phyloP scores from a whole-genome alignment of 2,797 vertebrate genomes.

The Rhinophrynus dorsalis region DNA sequence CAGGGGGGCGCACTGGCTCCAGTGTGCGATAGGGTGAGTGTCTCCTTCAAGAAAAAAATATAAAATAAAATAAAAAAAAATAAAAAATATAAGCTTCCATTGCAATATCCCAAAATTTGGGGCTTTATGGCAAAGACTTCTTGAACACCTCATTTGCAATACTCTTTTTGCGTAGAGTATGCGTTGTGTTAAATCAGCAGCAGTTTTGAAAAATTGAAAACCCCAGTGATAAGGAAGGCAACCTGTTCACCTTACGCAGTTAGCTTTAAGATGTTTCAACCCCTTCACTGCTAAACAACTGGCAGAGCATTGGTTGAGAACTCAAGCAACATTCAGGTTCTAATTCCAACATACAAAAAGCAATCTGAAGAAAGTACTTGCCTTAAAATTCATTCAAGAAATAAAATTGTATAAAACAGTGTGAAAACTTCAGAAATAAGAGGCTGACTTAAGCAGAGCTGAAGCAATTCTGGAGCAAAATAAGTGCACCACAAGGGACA shows the following conservation, averaged over 20 bases:
- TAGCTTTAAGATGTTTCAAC: conserved; percentile 25
- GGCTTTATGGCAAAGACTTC: conserved; percentile 20
- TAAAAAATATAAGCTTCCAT: conserved; percentile 38
- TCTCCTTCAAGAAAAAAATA: conserved; percentile 80
- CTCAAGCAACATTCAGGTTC: conserved; percentile 17
- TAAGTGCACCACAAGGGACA: too few relatives aligned
- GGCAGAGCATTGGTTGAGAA: conserved; percentile 43
- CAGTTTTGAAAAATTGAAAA: not conserved
- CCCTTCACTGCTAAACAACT: conserved; percentile 48
- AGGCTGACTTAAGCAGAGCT: too few relatives aligned
- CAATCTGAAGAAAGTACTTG: conserved; percentile 19
- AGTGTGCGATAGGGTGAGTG: conserved; percentile 98
- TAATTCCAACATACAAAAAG: conserved; percentile 8
- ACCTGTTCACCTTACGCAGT: not conserved
- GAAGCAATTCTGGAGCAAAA: too few relatives aligned
- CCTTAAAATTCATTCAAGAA: too few relatives aligned
- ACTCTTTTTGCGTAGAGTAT: not conserved
- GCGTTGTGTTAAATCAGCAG: not conserved
- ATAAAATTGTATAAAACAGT: too few relatives aligned
- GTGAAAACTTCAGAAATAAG: too few relatives aligned
- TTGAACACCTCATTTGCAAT: not conserved
- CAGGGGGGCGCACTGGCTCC: conserved; percentile 96
- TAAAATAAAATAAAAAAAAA: conserved; percentile 21
- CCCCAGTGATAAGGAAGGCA: not conserved
- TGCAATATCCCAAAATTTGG: conserved; percentile 29